Base-by-base conservation (phyloP, 2,113 vertebrate genomes). In the Oryzias woworae region DNA sequence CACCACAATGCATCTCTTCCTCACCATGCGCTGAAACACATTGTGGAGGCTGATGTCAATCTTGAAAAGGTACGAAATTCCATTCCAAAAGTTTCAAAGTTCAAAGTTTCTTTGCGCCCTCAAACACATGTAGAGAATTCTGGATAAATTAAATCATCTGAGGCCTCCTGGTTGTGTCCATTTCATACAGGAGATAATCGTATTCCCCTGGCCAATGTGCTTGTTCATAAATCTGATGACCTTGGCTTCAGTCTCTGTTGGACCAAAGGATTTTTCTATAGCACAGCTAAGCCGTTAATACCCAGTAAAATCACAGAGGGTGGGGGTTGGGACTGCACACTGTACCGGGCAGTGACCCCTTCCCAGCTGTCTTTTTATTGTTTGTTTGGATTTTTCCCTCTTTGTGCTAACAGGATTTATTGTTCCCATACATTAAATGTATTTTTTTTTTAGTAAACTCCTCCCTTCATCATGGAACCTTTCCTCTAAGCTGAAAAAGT, bases 31-130 rank as follows among this genome's bases (percentile, higher is more conserved):
- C 85, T 96, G 65, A 89, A 91, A 57, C 91, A 92, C 50, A 92
- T 98, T 8, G 85, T 98, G 69, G 89, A 92, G 43, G 93, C 96
- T 20, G 69, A 92, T 17, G 83, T 98, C 80, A 94, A 92, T 71
- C 89, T 98, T 77, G 94, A 93, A 62, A 94, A 93, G 95, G 96
- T 98, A 89, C 77, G 17, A 52, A 14, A 17, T 6, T 13, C 7
- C 18, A 16, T 31, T 13, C 12, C 28, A 31, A 42, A 46, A 2
- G 20, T 10, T n/a, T 13, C 26, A 5, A 1, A 5, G 26, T 20
- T 20, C 20, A 20, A 20, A 20, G 20, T 20, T 20, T 20, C 20
- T 20, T 20, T 20, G 20, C 20, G 20, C 20, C 20, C 20, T 20
- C 20, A 20, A 20, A 20, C 20, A 20, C 20, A 20, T 20, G 20